Conservation (phyloP, 2,888 invertebrate genomes). For the Drosophila imparisetae region DNA sequence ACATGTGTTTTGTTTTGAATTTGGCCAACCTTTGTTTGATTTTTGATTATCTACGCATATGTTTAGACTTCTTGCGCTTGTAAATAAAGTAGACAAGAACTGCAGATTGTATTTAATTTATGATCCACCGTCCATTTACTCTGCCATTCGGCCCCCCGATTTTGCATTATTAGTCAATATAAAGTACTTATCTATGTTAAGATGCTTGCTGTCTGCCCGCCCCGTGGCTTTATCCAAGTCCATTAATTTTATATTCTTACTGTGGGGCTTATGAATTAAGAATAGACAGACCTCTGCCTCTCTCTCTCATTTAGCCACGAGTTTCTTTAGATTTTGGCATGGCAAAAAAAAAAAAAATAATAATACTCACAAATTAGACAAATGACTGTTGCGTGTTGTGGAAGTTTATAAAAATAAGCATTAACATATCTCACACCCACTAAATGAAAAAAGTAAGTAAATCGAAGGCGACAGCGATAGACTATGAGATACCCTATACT, state of each 20-base stretch:
- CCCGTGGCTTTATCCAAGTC: slow-evolving; percentile 8
- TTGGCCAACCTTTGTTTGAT: slow-evolving; percentile 58
- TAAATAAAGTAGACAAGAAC: slow-evolving; percentile 68
- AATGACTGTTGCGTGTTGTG: slow-evolving; percentile 67
- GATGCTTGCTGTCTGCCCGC: not conserved
- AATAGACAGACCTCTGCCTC: slow-evolving; percentile 20
- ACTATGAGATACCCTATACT: slow-evolving; percentile 16
- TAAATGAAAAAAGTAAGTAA: slow-evolving; percentile 37
- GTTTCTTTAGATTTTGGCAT: slow-evolving; percentile 27
- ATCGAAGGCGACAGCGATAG: not conserved
- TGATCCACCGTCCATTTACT: slow-evolving; percentile 6
- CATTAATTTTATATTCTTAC: slow-evolving; percentile 36
- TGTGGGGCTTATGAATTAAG: slow-evolving; percentile 36
- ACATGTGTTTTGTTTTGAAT: slow-evolving; percentile 43
- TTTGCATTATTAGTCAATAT: slow-evolving; percentile 11
- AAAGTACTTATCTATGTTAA: slow-evolving; percentile 30
- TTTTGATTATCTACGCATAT: slow-evolving; percentile 52
- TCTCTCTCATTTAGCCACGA: slow-evolving; percentile 17
- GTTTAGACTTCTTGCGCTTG: slow-evolving; percentile 42
- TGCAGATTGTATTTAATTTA: slow-evolving; percentile 66
- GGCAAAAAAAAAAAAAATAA: slow-evolving; percentile 13
- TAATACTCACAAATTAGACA: slow-evolving; percentile 69
- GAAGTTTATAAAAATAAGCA: slow-evolving; percentile 78
- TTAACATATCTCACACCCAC: slow-evolving; percentile 70
- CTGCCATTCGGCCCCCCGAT: not conserved